Percentiles rank a stretch among this genome's conserved stretches.
These are phyloP conservation scores for Bombus ignitus DNA, from an alignment of 1,140 invertebrate genomes.

Conservation along the genomic window DNA sequence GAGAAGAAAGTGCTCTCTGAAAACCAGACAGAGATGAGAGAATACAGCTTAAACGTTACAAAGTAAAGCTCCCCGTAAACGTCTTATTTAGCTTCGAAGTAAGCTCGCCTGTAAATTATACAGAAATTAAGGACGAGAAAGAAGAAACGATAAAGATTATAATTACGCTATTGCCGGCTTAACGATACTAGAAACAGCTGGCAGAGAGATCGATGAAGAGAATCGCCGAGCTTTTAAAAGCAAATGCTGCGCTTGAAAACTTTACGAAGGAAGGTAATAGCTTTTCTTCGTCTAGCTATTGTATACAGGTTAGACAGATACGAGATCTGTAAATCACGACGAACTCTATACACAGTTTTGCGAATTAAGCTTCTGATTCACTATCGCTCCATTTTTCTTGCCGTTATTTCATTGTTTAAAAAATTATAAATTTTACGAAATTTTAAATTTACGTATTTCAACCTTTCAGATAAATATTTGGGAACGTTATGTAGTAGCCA, in stretches of 20 bases:
- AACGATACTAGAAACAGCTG: constrained; percentile 22
- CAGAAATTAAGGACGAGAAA: not conserved
- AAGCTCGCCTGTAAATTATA: not conserved
- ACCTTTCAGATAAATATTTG: not conserved
- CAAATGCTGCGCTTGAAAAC: not conserved
- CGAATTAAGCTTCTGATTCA: not conserved
- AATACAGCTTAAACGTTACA: not conserved
- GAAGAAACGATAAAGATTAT: not conserved
- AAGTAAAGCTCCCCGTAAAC: not conserved
- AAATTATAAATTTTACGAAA: not conserved
- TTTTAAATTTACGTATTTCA: too few species aligned
- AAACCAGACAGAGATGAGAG: too few species aligned
- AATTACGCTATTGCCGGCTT: not conserved
- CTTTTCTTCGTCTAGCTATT: not conserved
- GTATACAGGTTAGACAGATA: not conserved
- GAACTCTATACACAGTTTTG: not conserved
- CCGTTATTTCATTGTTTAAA: not conserved
- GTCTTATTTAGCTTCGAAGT: not conserved
- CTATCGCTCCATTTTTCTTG: not conserved
- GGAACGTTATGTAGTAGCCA: not conserved
- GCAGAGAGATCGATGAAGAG: not conserved
- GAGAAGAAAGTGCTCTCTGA: not conserved
- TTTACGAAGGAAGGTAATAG: constrained; percentile 7
- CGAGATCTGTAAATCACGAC: not conserved
- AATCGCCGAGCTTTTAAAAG: not conserved